A percentile compares a stretch with the other conserved stretches of the same genome.
These are phyloP conservation scores for Limnodromus scolopaceus DNA, from an alignment of 2,797 vertebrate species.

Conservation along the genomic window DNA sequence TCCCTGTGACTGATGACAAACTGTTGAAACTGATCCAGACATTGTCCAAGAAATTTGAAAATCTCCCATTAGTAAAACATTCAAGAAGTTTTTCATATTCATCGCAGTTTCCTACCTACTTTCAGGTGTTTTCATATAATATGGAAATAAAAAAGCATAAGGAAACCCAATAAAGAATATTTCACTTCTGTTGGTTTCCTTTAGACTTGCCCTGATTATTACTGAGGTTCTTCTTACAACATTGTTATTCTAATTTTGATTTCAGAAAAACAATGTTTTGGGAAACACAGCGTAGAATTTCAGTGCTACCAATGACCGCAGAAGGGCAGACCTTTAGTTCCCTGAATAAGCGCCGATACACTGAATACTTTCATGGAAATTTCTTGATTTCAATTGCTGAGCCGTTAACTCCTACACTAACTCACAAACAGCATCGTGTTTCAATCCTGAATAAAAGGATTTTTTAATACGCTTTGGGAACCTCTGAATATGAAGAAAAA, in stretches of 20 bases:
- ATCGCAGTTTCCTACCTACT: not conserved
- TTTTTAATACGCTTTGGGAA: not conserved
- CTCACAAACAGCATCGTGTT: not conserved
- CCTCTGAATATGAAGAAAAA: not conserved
- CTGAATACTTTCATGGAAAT: not conserved
- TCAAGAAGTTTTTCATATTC: not conserved
- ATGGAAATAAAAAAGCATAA: not conserved
- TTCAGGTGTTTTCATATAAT: not conserved
- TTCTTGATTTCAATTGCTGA: not conserved
- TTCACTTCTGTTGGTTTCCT: not conserved
- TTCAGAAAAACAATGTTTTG: not conserved
- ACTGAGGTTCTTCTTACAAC: not conserved
- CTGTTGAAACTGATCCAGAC: not conserved
- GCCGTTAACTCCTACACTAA: not conserved
- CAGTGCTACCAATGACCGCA: not conserved
- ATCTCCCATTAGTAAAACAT: not conserved
- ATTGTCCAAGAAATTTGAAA: not conserved
- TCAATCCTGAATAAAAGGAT: not conserved
- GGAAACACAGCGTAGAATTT: not conserved
- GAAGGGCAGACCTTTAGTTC: not conserved
- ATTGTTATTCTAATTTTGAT: not conserved
- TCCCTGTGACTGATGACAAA: not conserved
- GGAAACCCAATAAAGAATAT: not conserved
- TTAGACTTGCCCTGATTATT: not conserved
- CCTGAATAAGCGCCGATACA: not conserved